phyloP scores from a whole-genome alignment of 1,140 invertebrate genomes.

The Papilio aristodemus region DNA sequence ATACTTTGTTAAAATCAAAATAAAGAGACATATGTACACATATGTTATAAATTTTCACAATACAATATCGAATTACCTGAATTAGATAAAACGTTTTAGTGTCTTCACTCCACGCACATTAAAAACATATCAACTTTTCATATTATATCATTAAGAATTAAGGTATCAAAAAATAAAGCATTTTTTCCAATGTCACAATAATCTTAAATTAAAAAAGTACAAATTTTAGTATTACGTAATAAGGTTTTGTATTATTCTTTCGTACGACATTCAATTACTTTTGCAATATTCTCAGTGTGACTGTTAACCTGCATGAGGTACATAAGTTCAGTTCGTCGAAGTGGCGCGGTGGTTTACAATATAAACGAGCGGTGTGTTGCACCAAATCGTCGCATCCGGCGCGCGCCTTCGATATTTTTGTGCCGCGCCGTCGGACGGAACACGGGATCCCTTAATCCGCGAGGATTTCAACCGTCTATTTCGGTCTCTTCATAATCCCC shows the following conservation, averaged over 20 bases:
- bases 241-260: background rate
- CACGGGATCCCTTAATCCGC: slow-evolving; percentile 77
- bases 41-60: too few relatives aligned
- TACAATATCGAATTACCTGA: too few relatives aligned
- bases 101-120: too few relatives aligned
- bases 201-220: background rate
- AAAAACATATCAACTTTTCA: too few relatives aligned
- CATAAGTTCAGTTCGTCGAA: slow-evolving; percentile 40
- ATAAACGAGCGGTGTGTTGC: slow-evolving; percentile 70
- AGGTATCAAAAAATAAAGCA: too few relatives aligned
- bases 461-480: slow-evolving; percentile 79
- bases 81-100: background rate
- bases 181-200: too few relatives aligned
- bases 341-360: slow-evolving; percentile 57
- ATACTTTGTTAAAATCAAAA: background rate
- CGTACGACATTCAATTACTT: background rate
- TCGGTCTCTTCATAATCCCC: slow-evolving; percentile 78
- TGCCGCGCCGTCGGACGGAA: slow-evolving; percentile 74
- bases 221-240: background rate
- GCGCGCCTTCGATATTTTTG: slow-evolving; percentile 76
- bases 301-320: background rate
- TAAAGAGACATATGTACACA: too few relatives aligned
- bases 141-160: too few relatives aligned
- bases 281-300: background rate
- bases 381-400: slow-evolving; percentile 78